These are phyloP conservation scores for Scaptomyza reducta DNA, from an alignment of 2,888 invertebrate genomes.

Conservation along the genomic window DNA sequence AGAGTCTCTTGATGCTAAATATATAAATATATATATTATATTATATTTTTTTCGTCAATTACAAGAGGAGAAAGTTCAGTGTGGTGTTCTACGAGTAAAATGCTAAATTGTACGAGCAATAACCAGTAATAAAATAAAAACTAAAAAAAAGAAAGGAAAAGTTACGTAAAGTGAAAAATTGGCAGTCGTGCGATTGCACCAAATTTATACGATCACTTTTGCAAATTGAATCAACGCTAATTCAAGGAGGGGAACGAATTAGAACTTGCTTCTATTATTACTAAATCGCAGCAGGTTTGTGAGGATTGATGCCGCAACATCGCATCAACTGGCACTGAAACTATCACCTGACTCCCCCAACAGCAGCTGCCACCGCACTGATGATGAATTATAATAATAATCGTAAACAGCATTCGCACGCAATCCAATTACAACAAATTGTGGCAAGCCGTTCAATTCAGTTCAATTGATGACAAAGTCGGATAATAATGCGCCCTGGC, in stretches of 20 bases:
- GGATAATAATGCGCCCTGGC: slow-evolving; percentile 37
- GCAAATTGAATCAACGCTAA: slow-evolving; percentile 76
- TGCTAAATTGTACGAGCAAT: background rate
- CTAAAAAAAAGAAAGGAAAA: slow-evolving; percentile 1
- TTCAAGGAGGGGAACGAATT: slow-evolving; percentile 29
- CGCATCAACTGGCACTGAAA: slow-evolving; percentile 29
- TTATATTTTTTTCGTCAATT: background rate
- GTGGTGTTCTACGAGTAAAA: background rate
- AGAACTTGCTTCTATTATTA: slow-evolving; percentile 29
- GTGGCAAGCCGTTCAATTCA: slow-evolving; percentile 26
- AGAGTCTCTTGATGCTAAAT: too few species aligned
- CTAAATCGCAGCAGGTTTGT: slow-evolving; percentile 43
- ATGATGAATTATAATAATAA: slow-evolving; percentile 6
- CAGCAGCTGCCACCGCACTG: background rate
- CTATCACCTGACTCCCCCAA: slow-evolving; percentile 37
- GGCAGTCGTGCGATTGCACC: slow-evolving; percentile 13
- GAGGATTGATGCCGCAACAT: slow-evolving; percentile 14
- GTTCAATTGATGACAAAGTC: slow-evolving; percentile 51
- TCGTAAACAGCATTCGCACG: slow-evolving; percentile 50
- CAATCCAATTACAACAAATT: slow-evolving; percentile 65
- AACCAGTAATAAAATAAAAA: background rate
- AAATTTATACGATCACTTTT: slow-evolving; percentile 34
- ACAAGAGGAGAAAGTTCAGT: background rate
- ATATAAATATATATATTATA: too few species aligned
- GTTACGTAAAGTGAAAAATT: slow-evolving; percentile 47